A percentile compares a stretch with the other conserved stretches of the same genome.
phyloP scores from a whole-genome alignment of 2,797 vertebrate species.

The Peromyscus nudipes region DNA sequence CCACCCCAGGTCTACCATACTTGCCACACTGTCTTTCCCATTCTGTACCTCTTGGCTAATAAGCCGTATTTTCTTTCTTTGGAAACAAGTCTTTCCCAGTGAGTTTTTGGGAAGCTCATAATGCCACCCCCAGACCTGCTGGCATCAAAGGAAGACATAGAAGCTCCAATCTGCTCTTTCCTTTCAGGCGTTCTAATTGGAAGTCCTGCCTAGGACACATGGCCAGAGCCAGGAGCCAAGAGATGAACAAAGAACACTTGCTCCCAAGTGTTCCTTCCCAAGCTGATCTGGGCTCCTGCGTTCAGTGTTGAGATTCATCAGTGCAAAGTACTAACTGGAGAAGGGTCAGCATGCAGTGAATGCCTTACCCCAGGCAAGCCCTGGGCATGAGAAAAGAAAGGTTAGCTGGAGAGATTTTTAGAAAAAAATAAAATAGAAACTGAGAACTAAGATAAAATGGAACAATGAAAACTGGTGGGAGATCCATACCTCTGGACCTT shows the following conservation, averaged over 20 bases:
- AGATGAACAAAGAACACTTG: constrained; percentile 77
- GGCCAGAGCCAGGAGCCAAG: constrained; percentile 78
- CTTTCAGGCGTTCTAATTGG: constrained; percentile 78
- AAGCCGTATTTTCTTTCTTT: constrained; percentile 61
- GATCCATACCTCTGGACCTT: neutral
- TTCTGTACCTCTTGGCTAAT: constrained; percentile 54
- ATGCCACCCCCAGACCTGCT: constrained; percentile 82
- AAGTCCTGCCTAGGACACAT: constrained; percentile 82
- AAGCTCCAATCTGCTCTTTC: constrained; percentile 82
- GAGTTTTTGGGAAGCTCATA: constrained; percentile 71
- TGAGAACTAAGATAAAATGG: constrained; percentile 4
- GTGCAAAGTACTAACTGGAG: neutral
- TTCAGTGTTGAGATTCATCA: neutral
- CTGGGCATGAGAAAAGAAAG: neutral
- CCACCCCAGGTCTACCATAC: neutral
- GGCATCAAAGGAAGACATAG: constrained; percentile 62
- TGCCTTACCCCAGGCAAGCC: neutral
- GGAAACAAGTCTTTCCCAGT: constrained; percentile 56
- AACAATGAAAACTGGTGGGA: neutral
- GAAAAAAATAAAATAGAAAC: neutral
- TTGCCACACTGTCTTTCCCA: neutral
- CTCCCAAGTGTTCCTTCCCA: constrained; percentile 65
- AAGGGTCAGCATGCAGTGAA: neutral
- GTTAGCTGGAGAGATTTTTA: neutral
- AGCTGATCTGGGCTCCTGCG: constrained; percentile 39